Evolutionary conservation across 2,797 vertebrate species (phyloP).

Genomic region (Neostethus bicornis): DNA sequence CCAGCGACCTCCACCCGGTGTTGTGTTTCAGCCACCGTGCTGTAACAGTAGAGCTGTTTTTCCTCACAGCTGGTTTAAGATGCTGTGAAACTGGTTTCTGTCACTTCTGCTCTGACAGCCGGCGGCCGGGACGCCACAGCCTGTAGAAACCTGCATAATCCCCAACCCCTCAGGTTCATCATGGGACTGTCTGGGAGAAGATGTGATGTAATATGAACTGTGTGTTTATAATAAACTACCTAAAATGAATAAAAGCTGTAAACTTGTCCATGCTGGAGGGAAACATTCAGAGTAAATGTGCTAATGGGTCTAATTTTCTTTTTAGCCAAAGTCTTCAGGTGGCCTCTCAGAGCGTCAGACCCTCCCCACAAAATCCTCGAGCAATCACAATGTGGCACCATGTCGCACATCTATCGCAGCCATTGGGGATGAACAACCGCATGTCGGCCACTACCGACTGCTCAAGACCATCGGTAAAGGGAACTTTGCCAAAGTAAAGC

Average conservation of each 20-base stretch:
- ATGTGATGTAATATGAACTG: not conserved
- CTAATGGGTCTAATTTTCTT: not conserved
- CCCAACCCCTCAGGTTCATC: no score
- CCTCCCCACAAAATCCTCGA: constrained; percentile 86
- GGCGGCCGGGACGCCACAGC: not conserved
- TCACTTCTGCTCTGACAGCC: constrained; percentile 17
- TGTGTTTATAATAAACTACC: no score
- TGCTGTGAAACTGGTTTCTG: constrained; percentile 23
- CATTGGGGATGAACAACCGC: constrained; percentile 84
- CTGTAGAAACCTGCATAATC: no score
- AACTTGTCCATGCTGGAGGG: no score
- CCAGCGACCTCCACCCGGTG: no score
- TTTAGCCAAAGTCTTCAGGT: constrained; percentile 85
- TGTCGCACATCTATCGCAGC: constrained; percentile 83
- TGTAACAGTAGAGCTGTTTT: no score
- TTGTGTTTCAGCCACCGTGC: no score
- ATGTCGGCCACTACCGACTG: constrained; percentile 92
- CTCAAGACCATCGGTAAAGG: constrained; percentile 95
- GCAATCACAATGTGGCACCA: constrained; percentile 85
- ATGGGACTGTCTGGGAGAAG: not conserved
- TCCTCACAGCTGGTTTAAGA: no score
- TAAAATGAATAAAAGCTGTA: no score
- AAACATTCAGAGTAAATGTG: not conserved
- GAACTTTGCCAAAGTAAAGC: constrained; percentile 94
- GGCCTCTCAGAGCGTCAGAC: constrained; percentile 81